phyloP scores from a whole-genome alignment of 2,113 vertebrate species.

The Struthio camelus region DNA sequence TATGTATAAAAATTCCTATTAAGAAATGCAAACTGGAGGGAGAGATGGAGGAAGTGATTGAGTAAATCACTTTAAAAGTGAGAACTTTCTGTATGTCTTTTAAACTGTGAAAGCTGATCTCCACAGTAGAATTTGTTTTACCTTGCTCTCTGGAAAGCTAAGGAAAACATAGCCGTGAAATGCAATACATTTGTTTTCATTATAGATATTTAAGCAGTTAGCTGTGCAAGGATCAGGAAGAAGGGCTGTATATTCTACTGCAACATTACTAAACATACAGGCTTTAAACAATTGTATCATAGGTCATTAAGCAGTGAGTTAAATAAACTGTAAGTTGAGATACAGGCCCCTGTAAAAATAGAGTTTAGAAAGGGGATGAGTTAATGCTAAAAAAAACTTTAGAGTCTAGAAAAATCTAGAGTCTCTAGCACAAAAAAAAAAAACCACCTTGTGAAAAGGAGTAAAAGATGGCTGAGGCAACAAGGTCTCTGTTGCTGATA shows the following conservation, averaged over 20 bases:
- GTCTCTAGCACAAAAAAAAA: background rate
- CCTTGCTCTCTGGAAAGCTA: background rate
- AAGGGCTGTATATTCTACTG: background rate
- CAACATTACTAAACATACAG: background rate
- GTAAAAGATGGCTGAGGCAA: background rate
- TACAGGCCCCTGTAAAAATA: background rate
- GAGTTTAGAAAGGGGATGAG: background rate
- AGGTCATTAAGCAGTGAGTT: background rate
- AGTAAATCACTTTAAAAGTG: background rate
- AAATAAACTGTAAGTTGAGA: background rate
- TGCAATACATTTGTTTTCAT: background rate
- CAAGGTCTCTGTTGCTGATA: background rate
- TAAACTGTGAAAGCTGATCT: background rate
- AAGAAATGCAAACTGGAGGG: background rate
- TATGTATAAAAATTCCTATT: background rate
- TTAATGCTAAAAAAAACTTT: background rate
- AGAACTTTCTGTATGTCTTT: background rate
- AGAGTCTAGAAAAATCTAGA: background rate
- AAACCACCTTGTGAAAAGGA: background rate
- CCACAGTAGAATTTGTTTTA: background rate
- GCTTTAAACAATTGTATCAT: background rate
- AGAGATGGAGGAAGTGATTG: background rate
- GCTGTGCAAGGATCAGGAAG: background rate
- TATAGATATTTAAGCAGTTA: background rate
- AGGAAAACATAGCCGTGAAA: background rate